Percentiles rank a stretch among this genome's conserved stretches.
These are phyloP conservation scores for Spilogale gracilis DNA, from an alignment of 2,113 vertebrate genomes.

Conservation along the genomic window DNA sequence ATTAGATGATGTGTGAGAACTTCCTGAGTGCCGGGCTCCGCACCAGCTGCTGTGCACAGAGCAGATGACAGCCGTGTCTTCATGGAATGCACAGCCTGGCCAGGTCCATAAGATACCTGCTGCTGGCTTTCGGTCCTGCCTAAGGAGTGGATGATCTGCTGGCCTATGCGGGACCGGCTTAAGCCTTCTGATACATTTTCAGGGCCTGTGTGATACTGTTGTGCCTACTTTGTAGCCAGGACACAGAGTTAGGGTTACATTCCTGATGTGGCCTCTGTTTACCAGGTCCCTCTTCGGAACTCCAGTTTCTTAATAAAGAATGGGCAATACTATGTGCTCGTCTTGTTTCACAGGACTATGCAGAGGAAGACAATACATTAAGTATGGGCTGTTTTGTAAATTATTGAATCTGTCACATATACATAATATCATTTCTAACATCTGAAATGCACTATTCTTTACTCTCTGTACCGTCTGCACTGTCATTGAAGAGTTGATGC, in stretches of 20 bases:
- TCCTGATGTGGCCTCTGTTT: not conserved
- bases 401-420: not conserved
- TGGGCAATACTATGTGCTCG: not conserved
- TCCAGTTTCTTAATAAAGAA: not conserved
- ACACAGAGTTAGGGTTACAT: not conserved
- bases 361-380: not conserved
- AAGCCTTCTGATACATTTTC: not conserved
- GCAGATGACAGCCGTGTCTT: not conserved
- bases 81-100: not conserved
- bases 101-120: not conserved
- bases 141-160: not conserved
- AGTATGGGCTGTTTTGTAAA: not conserved
- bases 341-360: slow-evolving; percentile 2
- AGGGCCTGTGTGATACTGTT: not conserved
- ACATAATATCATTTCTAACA: not conserved
- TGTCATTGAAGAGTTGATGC: not conserved
- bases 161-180: not conserved
- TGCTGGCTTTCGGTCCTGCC: not conserved
- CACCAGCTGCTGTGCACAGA: not conserved
- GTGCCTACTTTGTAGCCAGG: not conserved
- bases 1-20: not conserved
- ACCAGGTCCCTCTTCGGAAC: not conserved
- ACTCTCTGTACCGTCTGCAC: not conserved
- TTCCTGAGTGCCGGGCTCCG: not conserved
- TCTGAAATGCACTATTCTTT: not conserved